Conservation (phyloP, 2,797 vertebrate species). For the Enteromius radiatus region DNA sequence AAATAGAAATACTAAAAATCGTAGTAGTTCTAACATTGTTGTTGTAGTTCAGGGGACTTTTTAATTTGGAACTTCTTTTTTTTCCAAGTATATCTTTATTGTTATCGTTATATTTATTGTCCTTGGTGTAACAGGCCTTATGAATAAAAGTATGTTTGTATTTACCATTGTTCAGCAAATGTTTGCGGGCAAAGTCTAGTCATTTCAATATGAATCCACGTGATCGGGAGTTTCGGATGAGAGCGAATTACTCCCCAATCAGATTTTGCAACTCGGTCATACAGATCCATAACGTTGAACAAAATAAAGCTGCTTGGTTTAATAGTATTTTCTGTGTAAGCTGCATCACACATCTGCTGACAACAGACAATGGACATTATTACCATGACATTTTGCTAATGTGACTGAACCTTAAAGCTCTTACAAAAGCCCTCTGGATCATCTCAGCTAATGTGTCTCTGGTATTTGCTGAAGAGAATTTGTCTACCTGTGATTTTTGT, state of each 20-base stretch:
- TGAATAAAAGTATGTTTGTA: not conserved
- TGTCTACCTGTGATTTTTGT: conserved; percentile 42
- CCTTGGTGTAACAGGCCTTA: not conserved
- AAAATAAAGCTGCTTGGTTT: not conserved
- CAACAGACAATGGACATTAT: not conserved
- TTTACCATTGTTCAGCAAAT: not conserved
- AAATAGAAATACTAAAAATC: too few relatives aligned
- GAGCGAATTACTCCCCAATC: not conserved
- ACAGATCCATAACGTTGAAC: not conserved
- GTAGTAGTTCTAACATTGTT: not conserved
- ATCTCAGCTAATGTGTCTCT: conserved; percentile 36
- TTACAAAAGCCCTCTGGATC: conserved; percentile 21
- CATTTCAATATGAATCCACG: not conserved
- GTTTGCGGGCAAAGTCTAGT: not conserved
- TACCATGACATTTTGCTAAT: not conserved
- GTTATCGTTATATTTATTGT: not conserved
- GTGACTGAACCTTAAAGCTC: not conserved
- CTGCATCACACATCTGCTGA: not conserved
- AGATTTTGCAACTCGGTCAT: not conserved
- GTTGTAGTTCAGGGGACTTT: not conserved
- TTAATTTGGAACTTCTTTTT: not conserved
- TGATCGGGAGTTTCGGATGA: not conserved
- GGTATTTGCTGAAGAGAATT: conserved; percentile 34
- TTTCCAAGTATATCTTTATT: not conserved
- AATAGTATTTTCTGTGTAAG: not conserved